Base-by-base conservation (phyloP, 2,797 vertebrate genomes). In the Anniella stebbinsi region DNA sequence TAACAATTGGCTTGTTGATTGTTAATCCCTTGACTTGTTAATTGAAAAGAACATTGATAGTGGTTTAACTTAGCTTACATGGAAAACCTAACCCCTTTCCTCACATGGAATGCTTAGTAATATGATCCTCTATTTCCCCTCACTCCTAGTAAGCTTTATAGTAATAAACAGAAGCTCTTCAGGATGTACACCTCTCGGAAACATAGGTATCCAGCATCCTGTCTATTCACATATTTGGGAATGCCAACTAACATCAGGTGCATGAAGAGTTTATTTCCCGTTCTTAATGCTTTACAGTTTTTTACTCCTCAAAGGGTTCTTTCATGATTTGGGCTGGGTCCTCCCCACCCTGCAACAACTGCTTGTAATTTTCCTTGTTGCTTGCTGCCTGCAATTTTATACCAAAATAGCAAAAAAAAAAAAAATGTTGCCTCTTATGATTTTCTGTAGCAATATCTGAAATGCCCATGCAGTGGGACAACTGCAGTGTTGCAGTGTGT, bases 81-180 rank as follows among this genome's bases (percentile, higher is more conserved):
- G 84, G 95, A 95, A 95, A 94, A 93, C 96, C 96, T 96, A 91
- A 95, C 90, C 94, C 96, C 93, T 96, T 92, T 95, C 92, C 93
- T 96, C 89, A 93, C 93, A 95, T 96, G 93, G 96, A 96, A 97
- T 97, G 97, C 98, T 95, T 97, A 97, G 96, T 98, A 97, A 97
- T 97, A 87, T 3, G 87, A 96, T 96, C 97, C 97, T 99, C 97
- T 99, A 97, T 99, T 97, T 99, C 98, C 98, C 98, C 97, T 98
- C 97, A 97, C 97, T 98, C 98, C 98, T 98, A 99, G 99, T 99
- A 98, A 99, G 97, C 97, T 97, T 98, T 98, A 97, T 98, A 98
- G 97, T 99, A 98, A 98, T 99, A 99, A 98, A 97, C 98, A 99
- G 98, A 99, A 98, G 98, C 98, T 99, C 98, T 98, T 98, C 98